A percentile compares a stretch with the other conserved stretches of the same genome.
Conservation (phyloP, 92 coral and sea anemone genomes). For the Diadumene lineata region DNA sequence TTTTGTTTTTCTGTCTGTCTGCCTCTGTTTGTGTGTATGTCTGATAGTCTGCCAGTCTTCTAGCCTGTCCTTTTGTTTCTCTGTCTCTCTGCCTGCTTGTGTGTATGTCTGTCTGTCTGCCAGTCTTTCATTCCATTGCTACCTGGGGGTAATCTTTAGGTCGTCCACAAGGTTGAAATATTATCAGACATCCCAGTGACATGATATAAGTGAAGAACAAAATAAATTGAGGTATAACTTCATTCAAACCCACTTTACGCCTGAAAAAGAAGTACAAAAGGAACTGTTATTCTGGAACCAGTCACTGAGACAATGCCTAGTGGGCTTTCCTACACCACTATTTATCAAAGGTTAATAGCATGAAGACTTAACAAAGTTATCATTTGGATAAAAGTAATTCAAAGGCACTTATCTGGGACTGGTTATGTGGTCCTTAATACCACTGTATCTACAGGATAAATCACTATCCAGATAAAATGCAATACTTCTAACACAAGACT, state of each 20-base stretch:
- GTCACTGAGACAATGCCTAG: no score
- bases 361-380: no score
- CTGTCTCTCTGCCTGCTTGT: constrained; percentile 5
- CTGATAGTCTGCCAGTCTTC: background rate
- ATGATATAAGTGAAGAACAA: constrained; percentile 51
- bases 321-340: no score
- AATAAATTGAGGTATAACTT: constrained; percentile 46
- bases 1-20: background rate
- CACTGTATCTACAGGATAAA: no score
- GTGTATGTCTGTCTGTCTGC: constrained; percentile 1
- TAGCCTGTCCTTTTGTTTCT: background rate
- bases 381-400: background rate
- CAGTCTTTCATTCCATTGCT: background rate
- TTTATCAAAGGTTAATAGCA: no score
- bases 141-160: constrained; percentile 13
- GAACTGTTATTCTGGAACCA: no score
- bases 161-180: constrained; percentile 45
- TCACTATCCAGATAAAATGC: no score
- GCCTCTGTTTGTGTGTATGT: background rate
- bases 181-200: constrained; percentile 33
- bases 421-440: no score
- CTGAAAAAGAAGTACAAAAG: constrained; percentile 8
- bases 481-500: no score
- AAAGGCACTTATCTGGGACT: no score
- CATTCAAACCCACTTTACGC: constrained; percentile 50